Evolutionary conservation across 2,888 invertebrate genomes (phyloP).

Genomic region (Tachina fera): DNA sequence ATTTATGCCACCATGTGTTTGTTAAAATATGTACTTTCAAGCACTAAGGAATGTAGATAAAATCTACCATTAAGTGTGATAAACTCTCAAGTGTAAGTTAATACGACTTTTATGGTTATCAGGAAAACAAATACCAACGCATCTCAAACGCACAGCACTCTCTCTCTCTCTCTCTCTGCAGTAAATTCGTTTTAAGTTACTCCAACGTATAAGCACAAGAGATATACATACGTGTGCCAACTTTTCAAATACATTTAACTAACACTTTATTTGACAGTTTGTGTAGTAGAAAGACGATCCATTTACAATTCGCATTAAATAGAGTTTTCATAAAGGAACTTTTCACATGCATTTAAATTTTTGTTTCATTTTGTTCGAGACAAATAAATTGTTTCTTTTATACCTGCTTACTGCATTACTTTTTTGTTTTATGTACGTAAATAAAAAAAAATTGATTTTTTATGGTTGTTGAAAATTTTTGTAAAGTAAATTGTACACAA

Average conservation of each 20-base stretch:
- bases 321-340: slow-evolving; percentile 42
- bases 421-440: neutral
- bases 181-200: neutral
- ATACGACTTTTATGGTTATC: slow-evolving; percentile 63
- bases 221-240: neutral
- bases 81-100: slow-evolving; percentile 67
- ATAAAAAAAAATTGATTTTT: slow-evolving; percentile 31
- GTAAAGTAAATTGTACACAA: neutral
- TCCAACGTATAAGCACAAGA: neutral
- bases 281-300: slow-evolving; percentile 23
- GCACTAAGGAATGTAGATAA: slow-evolving; percentile 46
- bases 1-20: no score
- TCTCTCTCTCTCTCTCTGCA: no score
- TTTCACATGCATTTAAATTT: slow-evolving; percentile 36
- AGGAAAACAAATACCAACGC: slow-evolving; percentile 42
- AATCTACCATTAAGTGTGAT: slow-evolving; percentile 55
- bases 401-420: neutral
- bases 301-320: slow-evolving; percentile 44
- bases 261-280: slow-evolving; percentile 48
- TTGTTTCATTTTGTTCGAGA: slow-evolving; percentile 11
- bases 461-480: slow-evolving; percentile 26
- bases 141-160: slow-evolving; percentile 12
- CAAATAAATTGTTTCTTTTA: slow-evolving; percentile 47
- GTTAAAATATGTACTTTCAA: slow-evolving; percentile 24
- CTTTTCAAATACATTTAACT: slow-evolving; percentile 36